These are phyloP conservation scores for Formica exsecta DNA, from an alignment of 1,140 invertebrate genomes.

Conservation along the genomic window DNA sequence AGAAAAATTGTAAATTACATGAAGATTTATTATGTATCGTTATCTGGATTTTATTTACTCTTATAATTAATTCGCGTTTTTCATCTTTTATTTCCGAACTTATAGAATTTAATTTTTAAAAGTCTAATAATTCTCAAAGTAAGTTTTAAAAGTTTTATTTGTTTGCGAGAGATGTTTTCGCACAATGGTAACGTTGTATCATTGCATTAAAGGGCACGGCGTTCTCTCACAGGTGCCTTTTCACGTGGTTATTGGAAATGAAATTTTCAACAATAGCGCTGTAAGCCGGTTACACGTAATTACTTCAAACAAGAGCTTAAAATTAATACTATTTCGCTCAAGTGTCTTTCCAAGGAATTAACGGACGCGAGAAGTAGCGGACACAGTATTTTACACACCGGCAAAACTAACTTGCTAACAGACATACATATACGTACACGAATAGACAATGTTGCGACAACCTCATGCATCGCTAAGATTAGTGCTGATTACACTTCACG, in stretches of 20 bases:
- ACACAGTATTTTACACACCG: not conserved
- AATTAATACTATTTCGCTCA: slow-evolving; percentile 52
- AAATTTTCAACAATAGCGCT: slow-evolving; percentile 37
- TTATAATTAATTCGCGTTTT: not conserved
- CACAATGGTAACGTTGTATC: not conserved
- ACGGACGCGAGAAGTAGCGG: not conserved
- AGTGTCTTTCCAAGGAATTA: slow-evolving; percentile 13
- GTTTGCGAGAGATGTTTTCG: not conserved
- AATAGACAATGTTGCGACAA: not conserved
- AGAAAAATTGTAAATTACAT: not conserved
- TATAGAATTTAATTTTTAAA: not conserved
- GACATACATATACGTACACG: not conserved
- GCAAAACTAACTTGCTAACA: not conserved
- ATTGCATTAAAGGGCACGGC: not conserved
- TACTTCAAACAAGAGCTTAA: slow-evolving; percentile 49
- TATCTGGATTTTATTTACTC: not conserved
- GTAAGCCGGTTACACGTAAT: slow-evolving; percentile 52
- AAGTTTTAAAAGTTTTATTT: slow-evolving; percentile 5
- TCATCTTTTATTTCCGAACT: not conserved
- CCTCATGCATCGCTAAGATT: slow-evolving; percentile 45
- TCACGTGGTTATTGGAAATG: slow-evolving; percentile 50
- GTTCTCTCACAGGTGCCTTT: slow-evolving; percentile 10
- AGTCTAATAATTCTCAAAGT: not conserved
- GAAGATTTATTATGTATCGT: not conserved
- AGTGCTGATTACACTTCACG: slow-evolving; percentile 64